Percentiles rank a stretch among this genome's conserved stretches.
phyloP scores from a whole-genome alignment of 1,140 invertebrate species.

The Vollenhovia emeryi region DNA sequence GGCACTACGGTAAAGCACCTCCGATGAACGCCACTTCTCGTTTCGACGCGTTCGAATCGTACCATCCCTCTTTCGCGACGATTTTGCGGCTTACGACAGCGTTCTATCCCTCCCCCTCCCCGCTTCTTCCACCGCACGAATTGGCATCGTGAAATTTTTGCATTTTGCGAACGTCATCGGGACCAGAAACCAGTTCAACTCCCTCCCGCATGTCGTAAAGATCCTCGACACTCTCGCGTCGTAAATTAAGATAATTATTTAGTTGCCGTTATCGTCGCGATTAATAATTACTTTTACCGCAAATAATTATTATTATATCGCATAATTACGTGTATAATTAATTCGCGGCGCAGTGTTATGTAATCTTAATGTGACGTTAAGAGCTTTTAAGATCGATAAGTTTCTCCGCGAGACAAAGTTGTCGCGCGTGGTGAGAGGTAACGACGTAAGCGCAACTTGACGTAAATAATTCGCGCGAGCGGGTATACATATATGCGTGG shows the following conservation, averaged over 20 bases:
- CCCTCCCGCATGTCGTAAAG: neutral
- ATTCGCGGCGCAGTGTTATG: neutral
- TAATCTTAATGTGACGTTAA: neutral
- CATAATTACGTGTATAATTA: neutral
- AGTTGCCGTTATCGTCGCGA: neutral
- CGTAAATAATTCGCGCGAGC: neutral
- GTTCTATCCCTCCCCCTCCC: too few relatives aligned
- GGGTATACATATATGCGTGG: neutral
- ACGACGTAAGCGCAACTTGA: constrained; percentile 11
- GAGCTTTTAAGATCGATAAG: constrained; percentile 29
- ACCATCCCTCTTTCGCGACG: neutral
- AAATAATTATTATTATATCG: neutral
- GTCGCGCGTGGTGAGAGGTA: constrained; percentile 11
- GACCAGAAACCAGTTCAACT: neutral
- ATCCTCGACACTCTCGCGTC: neutral
- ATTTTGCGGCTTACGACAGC: constrained; percentile 14
- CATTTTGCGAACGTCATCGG: neutral
- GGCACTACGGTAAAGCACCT: neutral
- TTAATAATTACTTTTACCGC: neutral
- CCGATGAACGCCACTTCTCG: constrained; percentile 12
- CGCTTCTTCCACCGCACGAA: neutral
- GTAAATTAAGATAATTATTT: neutral
- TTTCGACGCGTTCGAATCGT: neutral
- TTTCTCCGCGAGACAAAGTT: constrained; percentile 21
- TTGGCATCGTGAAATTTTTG: neutral